These are phyloP conservation scores for Aviceda subcristata DNA, from an alignment of 2,113 vertebrate species.

Conservation along the genomic window DNA sequence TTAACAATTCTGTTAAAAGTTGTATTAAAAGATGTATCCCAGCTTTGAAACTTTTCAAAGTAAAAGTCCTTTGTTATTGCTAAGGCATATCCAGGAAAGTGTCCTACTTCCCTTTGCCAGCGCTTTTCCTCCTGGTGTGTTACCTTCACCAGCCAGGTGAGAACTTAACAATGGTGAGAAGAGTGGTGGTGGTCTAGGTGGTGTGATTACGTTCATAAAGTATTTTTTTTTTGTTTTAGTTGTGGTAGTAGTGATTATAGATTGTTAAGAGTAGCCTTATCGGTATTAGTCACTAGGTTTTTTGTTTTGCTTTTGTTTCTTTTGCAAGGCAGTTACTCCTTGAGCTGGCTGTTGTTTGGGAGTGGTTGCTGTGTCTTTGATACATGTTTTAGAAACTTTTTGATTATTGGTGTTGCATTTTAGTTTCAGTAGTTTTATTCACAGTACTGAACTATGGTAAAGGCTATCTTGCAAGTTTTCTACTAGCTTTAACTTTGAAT, in stretches of 20 bases:
- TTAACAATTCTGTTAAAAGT: not conserved
- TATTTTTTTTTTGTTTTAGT: not conserved
- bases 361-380: not conserved
- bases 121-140: not conserved
- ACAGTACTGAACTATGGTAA: not conserved
- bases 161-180: not conserved
- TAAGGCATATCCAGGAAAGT: not conserved
- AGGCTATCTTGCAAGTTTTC: not conserved
- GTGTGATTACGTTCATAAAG: not conserved
- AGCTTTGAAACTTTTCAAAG: not conserved
- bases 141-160: not conserved
- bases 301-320: not conserved
- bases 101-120: not conserved
- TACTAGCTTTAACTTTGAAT: not conserved
- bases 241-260: not conserved
- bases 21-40: not conserved
- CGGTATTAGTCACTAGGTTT: fast-evolving
- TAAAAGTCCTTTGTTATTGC: not conserved
- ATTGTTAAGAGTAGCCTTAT: not conserved
- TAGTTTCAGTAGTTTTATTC: not conserved
- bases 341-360: not conserved
- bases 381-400: not conserved
- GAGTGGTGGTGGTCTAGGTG: not conserved
- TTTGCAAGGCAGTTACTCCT: not conserved
- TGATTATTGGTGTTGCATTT: not conserved